Percentiles rank a stretch among this genome's conserved stretches.
phyloP scores from a whole-genome alignment of 2,797 vertebrate genomes.

The Echiichthys vipera region DNA sequence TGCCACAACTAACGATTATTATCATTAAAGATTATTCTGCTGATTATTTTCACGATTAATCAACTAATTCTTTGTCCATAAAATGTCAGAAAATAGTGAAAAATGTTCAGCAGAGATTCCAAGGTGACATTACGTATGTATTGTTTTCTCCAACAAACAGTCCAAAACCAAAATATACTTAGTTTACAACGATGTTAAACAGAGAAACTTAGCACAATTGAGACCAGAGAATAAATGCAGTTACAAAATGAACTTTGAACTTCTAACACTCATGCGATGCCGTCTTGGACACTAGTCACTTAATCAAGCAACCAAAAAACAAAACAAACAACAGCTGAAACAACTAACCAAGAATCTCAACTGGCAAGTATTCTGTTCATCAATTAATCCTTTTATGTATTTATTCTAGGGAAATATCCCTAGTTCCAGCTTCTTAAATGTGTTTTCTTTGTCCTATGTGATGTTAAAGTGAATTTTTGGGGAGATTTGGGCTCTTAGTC shows the following conservation, averaged over 20 bases:
- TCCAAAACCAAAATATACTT: neutral
- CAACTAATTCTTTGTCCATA: neutral
- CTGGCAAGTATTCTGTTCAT: neutral
- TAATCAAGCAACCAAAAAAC: neutral
- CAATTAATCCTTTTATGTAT: neutral
- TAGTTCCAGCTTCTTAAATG: neutral
- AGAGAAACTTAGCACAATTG: neutral
- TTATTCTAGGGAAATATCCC: neutral
- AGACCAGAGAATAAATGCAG: neutral
- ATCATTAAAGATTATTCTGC: neutral
- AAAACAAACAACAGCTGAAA: neutral
- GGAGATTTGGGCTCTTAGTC: constrained; percentile 2
- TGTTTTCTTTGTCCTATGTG: constrained; percentile 33
- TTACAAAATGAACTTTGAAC: neutral
- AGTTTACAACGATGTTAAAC: neutral
- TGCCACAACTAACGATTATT: neutral
- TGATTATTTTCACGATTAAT: constrained; percentile 11
- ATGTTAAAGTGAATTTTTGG: constrained; percentile 15
- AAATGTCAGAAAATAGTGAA: neutral
- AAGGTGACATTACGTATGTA: neutral
- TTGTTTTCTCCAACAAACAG: neutral
- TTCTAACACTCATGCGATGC: neutral
- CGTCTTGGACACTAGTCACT: neutral
- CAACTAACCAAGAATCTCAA: constrained; percentile 3
- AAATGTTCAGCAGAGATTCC: neutral